These are phyloP conservation scores for Cephus pygmeus DNA, from an alignment of 2,888 invertebrate genomes.

Conservation along the genomic window DNA sequence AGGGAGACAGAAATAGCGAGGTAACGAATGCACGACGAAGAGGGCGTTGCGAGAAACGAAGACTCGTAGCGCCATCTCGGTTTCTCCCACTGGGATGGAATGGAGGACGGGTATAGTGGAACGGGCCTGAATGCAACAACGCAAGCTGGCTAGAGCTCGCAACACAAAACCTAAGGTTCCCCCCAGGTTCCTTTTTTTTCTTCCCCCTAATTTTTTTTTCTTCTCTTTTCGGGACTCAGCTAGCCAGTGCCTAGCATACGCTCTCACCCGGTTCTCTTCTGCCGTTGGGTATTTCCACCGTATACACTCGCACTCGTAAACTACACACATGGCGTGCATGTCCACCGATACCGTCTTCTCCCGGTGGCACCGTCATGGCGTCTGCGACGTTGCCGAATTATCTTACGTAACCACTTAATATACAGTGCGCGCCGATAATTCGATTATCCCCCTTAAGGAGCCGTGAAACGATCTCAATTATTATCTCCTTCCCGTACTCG, in stretches of 20 bases:
- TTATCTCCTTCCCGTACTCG: background rate
- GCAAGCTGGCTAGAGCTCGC: slow-evolving; percentile 44
- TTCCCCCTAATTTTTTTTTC: slow-evolving; percentile 30
- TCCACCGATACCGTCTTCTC: slow-evolving; percentile 1
- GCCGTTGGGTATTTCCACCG: slow-evolving; percentile 53
- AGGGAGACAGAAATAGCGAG: slow-evolving; percentile 34
- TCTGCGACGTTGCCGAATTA: slow-evolving; percentile 63
- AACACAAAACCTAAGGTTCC: slow-evolving; percentile 48
- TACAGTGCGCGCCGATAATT: slow-evolving; percentile 41
- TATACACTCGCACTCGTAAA: slow-evolving; percentile 30
- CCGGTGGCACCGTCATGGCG: slow-evolving; percentile 43
- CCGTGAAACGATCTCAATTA: slow-evolving; percentile 4
- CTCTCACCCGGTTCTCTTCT: slow-evolving; percentile 20
- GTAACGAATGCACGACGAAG: slow-evolving; percentile 38
- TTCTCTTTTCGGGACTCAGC: slow-evolving; percentile 36
- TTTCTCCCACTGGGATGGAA: slow-evolving; percentile 39
- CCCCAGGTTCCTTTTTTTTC: slow-evolving; percentile 16
- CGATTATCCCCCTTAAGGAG: slow-evolving; percentile 31
- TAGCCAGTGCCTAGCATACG: slow-evolving; percentile 47
- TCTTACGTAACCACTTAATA: slow-evolving; percentile 51
- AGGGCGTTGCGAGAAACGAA: background rate
- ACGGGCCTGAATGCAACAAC: slow-evolving; percentile 38
- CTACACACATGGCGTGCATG: background rate
- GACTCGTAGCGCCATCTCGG: slow-evolving; percentile 38
- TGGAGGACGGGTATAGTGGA: slow-evolving; percentile 27